A percentile compares a stretch with the other conserved stretches of the same genome.
These are phyloP conservation scores for Propithecus perrieri DNA, from an alignment of 2,797 vertebrate species.

Conservation along the genomic window DNA sequence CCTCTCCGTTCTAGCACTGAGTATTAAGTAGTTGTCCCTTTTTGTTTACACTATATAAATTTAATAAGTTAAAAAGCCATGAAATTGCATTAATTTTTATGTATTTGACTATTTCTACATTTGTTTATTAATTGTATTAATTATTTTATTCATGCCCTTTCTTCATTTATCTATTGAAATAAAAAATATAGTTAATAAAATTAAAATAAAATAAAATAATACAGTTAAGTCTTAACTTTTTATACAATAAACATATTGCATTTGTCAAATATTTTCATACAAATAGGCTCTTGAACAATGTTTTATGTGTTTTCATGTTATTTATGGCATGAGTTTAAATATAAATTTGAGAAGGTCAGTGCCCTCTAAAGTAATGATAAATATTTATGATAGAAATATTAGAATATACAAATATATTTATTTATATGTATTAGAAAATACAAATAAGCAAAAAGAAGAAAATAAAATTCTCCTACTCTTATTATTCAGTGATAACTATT, in stretches of 20 bases:
- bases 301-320: neutral
- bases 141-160: constrained; percentile 46
- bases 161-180: neutral
- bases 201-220: too few relatives aligned
- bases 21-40: constrained; percentile 24
- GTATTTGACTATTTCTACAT: neutral
- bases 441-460: constrained; percentile 28
- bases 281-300: neutral
- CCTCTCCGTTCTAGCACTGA: neutral
- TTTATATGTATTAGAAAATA: constrained; percentile 12
- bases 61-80: neutral
- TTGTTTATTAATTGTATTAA: constrained; percentile 38
- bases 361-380: neutral
- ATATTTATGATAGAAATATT: constrained; percentile 4
- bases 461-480: neutral
- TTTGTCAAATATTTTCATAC: constrained; percentile 21
- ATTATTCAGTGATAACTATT: neutral
- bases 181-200: neutral
- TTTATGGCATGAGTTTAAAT: neutral
- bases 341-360: neutral
- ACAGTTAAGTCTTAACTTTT: constrained; percentile 35
- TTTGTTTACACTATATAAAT: constrained; percentile 41
- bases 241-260: neutral
- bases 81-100: constrained; percentile 33
- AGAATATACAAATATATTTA: constrained; percentile 12